phyloP scores from a whole-genome alignment of 2,113 vertebrate genomes.

The Phycodurus eques region DNA sequence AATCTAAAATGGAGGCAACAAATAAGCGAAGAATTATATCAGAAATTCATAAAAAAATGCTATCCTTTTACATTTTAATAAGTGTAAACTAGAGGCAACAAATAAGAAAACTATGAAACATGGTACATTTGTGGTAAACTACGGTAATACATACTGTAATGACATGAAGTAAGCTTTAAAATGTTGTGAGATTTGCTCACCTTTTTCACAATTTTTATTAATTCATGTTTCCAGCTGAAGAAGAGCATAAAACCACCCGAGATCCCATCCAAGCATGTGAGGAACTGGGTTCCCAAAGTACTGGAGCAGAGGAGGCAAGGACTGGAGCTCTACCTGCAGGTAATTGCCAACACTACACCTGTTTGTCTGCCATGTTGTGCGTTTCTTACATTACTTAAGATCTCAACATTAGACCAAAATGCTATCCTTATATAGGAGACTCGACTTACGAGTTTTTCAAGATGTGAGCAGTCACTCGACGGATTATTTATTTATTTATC shows the following conservation, averaged over 20 bases:
- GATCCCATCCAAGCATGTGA: conserved; percentile 95
- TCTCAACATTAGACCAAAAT: not conserved
- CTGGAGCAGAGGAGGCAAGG: conserved; percentile 92
- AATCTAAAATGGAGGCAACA: too few relatives aligned
- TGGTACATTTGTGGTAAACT: too few relatives aligned
- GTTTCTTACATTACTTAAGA: not conserved
- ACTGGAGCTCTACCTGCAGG: conserved; percentile 93
- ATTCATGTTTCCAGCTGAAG: conserved; percentile 78
- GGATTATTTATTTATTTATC: too few relatives aligned
- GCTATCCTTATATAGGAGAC: not conserved
- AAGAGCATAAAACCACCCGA: conserved; percentile 95
- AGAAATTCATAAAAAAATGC: too few relatives aligned
- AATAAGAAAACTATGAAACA: too few relatives aligned
- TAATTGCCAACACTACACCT: conserved; percentile 41
- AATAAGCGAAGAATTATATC: too few relatives aligned
- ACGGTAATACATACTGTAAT: too few relatives aligned
- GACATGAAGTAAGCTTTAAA: too few relatives aligned
- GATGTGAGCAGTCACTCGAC: too few relatives aligned
- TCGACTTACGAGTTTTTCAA: too few relatives aligned
- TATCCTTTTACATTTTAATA: too few relatives aligned
- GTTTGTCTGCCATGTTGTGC: not conserved
- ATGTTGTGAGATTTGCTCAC: not conserved
- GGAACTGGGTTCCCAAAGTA: conserved; percentile 98
- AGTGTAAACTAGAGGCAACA: too few relatives aligned
- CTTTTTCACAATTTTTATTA: not conserved